phyloP scores from a whole-genome alignment of 37 sponge, comb jelly and placozoan genomes.

The Bolinopsis microptera region DNA sequence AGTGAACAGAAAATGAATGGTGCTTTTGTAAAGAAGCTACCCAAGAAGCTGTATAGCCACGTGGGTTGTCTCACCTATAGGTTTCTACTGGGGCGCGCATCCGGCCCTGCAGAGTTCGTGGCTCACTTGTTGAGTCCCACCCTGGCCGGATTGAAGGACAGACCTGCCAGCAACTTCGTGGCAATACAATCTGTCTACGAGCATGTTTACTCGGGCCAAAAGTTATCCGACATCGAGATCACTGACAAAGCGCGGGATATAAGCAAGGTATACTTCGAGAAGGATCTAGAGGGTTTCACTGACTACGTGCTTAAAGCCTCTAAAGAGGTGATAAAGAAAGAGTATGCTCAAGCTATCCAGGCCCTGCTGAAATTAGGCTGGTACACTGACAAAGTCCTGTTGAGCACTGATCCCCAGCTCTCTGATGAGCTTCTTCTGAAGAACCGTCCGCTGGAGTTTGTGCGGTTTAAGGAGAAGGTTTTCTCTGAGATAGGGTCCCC shows the following conservation, averaged over 20 bases:
- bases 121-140: background rate
- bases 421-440: background rate
- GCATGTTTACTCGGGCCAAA: background rate
- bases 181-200: background rate
- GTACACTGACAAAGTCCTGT: background rate
- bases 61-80: background rate
- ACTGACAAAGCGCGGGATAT: background rate
- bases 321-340: background rate
- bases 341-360: background rate
- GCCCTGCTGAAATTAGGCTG: background rate
- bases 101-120: background rate
- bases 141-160: background rate
- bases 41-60: background rate
- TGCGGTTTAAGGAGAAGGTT: background rate
- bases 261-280: background rate
- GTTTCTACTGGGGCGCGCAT: background rate
- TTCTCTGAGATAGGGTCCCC: background rate
- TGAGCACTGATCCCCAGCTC: background rate
- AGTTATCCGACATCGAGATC: background rate
- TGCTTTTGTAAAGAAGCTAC: background rate
- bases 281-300: background rate
- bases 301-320: background rate
- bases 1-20: background rate
- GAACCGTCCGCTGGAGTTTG: background rate
- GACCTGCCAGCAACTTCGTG: conserved; percentile 12